Base-by-base conservation (phyloP, 2,797 vertebrate genomes). In the Sebastes minor region DNA sequence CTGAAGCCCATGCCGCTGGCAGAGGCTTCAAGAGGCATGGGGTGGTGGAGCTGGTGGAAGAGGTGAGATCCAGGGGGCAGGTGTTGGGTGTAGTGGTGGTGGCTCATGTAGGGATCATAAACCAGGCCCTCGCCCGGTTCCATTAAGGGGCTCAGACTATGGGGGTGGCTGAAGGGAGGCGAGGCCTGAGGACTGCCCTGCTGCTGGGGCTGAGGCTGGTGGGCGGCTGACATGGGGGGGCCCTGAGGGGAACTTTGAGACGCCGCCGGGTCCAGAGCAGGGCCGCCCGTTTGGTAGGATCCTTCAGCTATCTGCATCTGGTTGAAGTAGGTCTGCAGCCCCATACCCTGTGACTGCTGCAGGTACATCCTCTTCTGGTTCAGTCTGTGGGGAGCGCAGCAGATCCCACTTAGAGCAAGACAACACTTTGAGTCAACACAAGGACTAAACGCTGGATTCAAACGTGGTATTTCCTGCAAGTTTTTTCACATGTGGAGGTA, bases 251-350 rank as follows among this genome's bases (percentile, higher is more conserved):
- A 93, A 91, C 95, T 86, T 90, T 94, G 92, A 57, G 92, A 28
- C 0, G 72, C 74, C 0, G 65, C 57, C 0, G 59, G 92, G 95
- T 97, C 93, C 88, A 96, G 61, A 55, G 78, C 10, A 30, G 57
- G 82, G 62, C 75, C 94, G 18, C 88, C 78, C 1, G 95, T n/a
- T 2, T 95, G 92, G 84, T 96, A 99, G 0, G 97, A 95, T 70
- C 94, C 96, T 91, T 99, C 98, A 0, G 96, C 98, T 75, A 99
- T 99, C 88, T 99, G 99, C 98, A 99, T 98, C 97, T 99, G 98
- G 94, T 99, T 99, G 86, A 99, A 99, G 91, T 99, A 99, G 0
- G 96, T 91, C 89, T 97, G 99, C 82, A 99, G 96, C 9, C 94
- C 94, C 82, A 89, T 56, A 64, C 94, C 89, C 93, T 99, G 98